A percentile compares a stretch with the other conserved stretches of the same genome.
Conservation (phyloP, 1,140 invertebrate genomes). For the Hesperophylax magnus region DNA sequence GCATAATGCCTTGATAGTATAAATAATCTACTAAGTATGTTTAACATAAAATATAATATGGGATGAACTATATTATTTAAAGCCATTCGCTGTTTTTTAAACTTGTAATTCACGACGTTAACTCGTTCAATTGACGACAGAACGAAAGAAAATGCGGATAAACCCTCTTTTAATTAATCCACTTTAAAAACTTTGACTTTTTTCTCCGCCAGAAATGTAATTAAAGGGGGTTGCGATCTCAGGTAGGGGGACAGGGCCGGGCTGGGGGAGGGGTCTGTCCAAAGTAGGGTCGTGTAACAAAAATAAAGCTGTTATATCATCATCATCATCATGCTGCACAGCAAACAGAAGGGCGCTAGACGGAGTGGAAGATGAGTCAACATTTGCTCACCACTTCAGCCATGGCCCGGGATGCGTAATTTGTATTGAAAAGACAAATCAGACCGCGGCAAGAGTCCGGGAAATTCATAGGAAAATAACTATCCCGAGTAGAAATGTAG, state of each 20-base stretch:
- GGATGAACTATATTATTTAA: too few relatives aligned
- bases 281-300: constrained; percentile 12
- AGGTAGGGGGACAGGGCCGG: background rate
- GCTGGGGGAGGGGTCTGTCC: background rate
- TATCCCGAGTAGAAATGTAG: background rate
- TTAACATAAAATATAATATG: too few relatives aligned
- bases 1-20: too few relatives aligned
- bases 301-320: constrained; percentile 50
- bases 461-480: background rate
- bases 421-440: constrained; percentile 37
- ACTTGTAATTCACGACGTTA: background rate
- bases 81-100: too few relatives aligned
- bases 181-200: constrained; percentile 10
- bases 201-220: background rate
- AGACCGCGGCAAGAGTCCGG: background rate
- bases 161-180: constrained; percentile 21
- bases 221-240: constrained; percentile 16
- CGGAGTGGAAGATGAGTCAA: constrained; percentile 46
- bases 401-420: constrained; percentile 44
- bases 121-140: background rate
- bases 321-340: constrained; percentile 45
- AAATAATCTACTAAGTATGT: too few relatives aligned
- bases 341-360: constrained; percentile 44
- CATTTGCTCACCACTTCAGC: constrained; percentile 49
- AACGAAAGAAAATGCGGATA: background rate